phyloP scores from a whole-genome alignment of 2,113 vertebrate species.

The Butastur rufipennis region DNA sequence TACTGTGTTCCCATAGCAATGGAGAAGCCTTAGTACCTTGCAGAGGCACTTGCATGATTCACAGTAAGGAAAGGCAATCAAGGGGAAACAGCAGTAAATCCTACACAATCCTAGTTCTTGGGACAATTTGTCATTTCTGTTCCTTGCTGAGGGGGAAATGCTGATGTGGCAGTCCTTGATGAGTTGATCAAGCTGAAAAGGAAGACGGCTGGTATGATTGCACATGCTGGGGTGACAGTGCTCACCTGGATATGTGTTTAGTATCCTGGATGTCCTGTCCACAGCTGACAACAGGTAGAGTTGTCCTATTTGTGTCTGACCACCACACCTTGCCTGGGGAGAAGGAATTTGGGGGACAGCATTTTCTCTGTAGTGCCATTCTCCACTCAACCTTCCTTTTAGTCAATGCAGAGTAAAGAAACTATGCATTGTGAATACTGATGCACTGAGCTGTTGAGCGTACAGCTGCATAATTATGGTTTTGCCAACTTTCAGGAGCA shows the following conservation, averaged over 20 bases:
- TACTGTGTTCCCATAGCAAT: conserved; percentile 53
- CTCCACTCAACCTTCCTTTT: neutral
- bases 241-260: neutral
- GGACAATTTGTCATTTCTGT: neutral
- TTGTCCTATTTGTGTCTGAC: neutral
- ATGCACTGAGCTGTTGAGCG: neutral
- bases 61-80: neutral
- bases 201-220: neutral
- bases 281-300: neutral
- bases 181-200: neutral
- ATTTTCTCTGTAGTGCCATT: neutral
- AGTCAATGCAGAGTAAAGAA: neutral
- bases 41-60: neutral
- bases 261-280: neutral
- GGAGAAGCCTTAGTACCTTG: neutral
- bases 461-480: neutral
- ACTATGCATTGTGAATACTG: rapidly evolving
- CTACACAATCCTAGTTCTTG: neutral
- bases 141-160: neutral
- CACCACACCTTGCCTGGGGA: neutral
- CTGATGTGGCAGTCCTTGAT: neutral
- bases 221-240: neutral
- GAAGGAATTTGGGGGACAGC: neutral
- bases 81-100: neutral
- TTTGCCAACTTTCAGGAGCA: neutral